Base-by-base conservation (phyloP, 2,113 vertebrate genomes). In the Spermophilus dauricus region DNA sequence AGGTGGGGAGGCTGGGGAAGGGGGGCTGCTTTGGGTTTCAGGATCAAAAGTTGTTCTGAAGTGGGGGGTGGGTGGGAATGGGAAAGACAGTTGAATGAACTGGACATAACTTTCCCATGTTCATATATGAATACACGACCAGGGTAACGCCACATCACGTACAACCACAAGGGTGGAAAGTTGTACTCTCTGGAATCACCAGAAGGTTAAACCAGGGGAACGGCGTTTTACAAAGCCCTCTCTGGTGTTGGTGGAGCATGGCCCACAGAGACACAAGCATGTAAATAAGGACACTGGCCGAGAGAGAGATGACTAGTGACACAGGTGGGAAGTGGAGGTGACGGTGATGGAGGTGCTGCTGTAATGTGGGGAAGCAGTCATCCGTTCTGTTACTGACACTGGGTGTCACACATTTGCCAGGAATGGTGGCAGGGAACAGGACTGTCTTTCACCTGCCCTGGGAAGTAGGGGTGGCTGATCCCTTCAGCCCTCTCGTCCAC, bases 391-490 rank as follows among this genome's bases (percentile, higher is more conserved):
- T 17, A 2, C 2, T 24, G n/a, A 67, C 12, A 18, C 0, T 5
- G 42, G 22, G 51, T 2, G 0, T 14, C 45, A 28, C 34, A 3
- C 8, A 8, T 39, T 28, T 2, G 17, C 4, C 5, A 58, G 39
- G 30, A 12, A 12, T 34, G 14, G 42, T 28, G 8, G 4, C 10
- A 1, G 11, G 37, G 18, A 8, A 20, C 65, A 4, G 30, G 26
- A 32, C 8, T 0, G 2, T 32, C 32, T 1, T 30, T 32, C 76
- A 7, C 48, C 56, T 0, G 1, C 12, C 28, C 34, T 22, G 1
- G 8, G 39, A 65, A 32, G 22, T 8, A 37, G 32, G 22, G 42
- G 0, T 2, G 5, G 28, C 18, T 86, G 12, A 14, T 13, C 53
- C 1, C 34, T 34, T 32, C 37, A 5, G 26, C 17, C 12, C 39